Evolutionary conservation across 2,797 vertebrate species (phyloP).

Genomic region (Nannoperca obscura): DNA sequence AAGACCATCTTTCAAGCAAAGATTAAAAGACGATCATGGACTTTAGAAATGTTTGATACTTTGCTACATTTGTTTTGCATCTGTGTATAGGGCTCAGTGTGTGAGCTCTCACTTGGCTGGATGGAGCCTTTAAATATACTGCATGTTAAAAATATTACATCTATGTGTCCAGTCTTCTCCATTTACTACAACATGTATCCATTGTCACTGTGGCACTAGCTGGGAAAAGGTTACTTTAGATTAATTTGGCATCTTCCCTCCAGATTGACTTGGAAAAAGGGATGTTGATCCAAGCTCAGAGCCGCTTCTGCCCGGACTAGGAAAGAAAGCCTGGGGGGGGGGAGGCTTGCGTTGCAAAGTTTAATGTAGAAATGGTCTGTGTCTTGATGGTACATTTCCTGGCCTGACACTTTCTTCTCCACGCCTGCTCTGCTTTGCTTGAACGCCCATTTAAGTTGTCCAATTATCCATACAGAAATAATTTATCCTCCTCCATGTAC

Average conservation of each 20-base stretch:
- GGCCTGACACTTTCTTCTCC: constrained; percentile 32
- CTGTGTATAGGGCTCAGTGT: constrained; percentile 48
- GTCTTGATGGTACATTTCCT: constrained; percentile 20
- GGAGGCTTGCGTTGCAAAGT: constrained; percentile 27
- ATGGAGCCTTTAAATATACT: constrained; percentile 23
- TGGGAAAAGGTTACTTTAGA: constrained; percentile 25
- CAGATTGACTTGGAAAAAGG: constrained; percentile 15
- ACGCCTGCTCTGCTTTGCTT: constrained; percentile 29
- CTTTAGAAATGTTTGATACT: constrained; percentile 62
- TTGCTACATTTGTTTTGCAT: constrained; percentile 57
- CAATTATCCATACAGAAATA: constrained; percentile 80
- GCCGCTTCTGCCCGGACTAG: constrained; percentile 27
- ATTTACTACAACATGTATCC: background rate
- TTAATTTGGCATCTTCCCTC: constrained; percentile 34
- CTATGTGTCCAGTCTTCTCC: background rate
- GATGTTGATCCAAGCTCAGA: constrained; percentile 38
- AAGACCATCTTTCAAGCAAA: constrained; percentile 63
- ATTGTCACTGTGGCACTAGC: constrained; percentile 22
- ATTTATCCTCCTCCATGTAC: constrained; percentile 75
- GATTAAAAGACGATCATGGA: constrained; percentile 73
- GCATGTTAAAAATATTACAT: constrained; percentile 9
- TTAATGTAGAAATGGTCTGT: constrained; percentile 24
- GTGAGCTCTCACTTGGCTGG: constrained; percentile 17
- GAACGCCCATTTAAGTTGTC: constrained; percentile 60
- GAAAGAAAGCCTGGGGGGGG: constrained; percentile 23